Conservation (phyloP, 2,113 vertebrate genomes). For the Lepus europaeus region DNA sequence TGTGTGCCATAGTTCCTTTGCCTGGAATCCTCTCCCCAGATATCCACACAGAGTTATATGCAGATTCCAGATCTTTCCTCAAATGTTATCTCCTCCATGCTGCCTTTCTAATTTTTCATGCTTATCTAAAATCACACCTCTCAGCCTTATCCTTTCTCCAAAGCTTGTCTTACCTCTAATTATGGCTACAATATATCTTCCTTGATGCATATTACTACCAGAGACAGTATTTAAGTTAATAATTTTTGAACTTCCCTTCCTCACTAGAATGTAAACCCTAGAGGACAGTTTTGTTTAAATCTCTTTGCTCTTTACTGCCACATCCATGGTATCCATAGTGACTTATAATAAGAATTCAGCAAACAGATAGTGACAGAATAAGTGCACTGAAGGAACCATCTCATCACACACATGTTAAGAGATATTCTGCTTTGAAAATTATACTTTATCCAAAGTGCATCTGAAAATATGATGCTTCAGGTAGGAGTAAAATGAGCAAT, state of each 20-base stretch:
- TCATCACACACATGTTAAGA: background rate
- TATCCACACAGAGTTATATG: background rate
- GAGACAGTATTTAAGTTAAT: background rate
- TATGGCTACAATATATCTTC: background rate
- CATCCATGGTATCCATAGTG: background rate
- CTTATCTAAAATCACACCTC: background rate
- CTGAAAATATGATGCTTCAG: background rate
- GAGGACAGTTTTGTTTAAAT: background rate
- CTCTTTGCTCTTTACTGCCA: background rate
- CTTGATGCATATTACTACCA: background rate
- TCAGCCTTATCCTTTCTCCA: accelerated
- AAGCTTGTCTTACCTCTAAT: background rate
- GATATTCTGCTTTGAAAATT: background rate
- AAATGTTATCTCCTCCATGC: accelerated
- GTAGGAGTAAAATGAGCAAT: background rate
- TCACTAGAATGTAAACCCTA: background rate
- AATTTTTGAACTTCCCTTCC: background rate
- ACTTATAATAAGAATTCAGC: background rate
- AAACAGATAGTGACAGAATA: background rate
- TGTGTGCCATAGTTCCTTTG: background rate
- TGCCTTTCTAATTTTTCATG: background rate
- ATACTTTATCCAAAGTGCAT: background rate
- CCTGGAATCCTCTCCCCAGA: background rate
- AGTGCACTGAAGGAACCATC: background rate
- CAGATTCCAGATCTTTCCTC: background rate